These are phyloP conservation scores for Notodonta ziczac DNA, from an alignment of 2,888 invertebrate genomes.

Conservation along the genomic window DNA sequence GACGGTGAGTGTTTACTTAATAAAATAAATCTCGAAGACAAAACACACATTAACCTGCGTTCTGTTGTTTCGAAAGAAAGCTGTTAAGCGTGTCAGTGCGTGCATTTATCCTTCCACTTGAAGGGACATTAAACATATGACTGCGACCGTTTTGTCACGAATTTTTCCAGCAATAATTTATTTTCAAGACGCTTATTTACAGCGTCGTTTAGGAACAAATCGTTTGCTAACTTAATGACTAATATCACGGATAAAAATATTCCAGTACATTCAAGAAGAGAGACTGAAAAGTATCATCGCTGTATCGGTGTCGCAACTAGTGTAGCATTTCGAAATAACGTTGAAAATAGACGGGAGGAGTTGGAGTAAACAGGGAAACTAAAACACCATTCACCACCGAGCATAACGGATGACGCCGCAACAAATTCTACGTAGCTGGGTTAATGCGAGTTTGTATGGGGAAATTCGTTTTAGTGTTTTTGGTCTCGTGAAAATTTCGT, in stretches of 20 bases:
- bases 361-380: slow-evolving; percentile 51
- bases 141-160: slow-evolving; percentile 39
- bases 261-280: neutral
- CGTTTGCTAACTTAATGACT: slow-evolving; percentile 18
- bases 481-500: slow-evolving; percentile 57
- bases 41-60: slow-evolving; percentile 23
- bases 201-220: slow-evolving; percentile 41
- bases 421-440: slow-evolving; percentile 57
- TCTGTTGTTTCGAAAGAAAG: slow-evolving; percentile 38
- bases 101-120: slow-evolving; percentile 38
- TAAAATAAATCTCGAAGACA: slow-evolving; percentile 15
- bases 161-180: slow-evolving; percentile 49
- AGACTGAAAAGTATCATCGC: slow-evolving; percentile 15
- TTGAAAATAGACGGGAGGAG: slow-evolving; percentile 48
- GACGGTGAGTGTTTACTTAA: slow-evolving; percentile 10
- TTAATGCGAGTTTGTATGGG: slow-evolving; percentile 59
- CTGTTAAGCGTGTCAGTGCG: slow-evolving; percentile 31
- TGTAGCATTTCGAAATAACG: slow-evolving; percentile 42
- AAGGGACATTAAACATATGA: slow-evolving; percentile 33
- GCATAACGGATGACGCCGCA: slow-evolving; percentile 44
- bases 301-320: slow-evolving; percentile 30
- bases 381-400: slow-evolving; percentile 47
- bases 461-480: slow-evolving; percentile 63
- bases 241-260: slow-evolving; percentile 10
- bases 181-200: slow-evolving; percentile 47